Base-by-base conservation (phyloP, 2,113 vertebrate species). In the Rhombomys opimus region DNA sequence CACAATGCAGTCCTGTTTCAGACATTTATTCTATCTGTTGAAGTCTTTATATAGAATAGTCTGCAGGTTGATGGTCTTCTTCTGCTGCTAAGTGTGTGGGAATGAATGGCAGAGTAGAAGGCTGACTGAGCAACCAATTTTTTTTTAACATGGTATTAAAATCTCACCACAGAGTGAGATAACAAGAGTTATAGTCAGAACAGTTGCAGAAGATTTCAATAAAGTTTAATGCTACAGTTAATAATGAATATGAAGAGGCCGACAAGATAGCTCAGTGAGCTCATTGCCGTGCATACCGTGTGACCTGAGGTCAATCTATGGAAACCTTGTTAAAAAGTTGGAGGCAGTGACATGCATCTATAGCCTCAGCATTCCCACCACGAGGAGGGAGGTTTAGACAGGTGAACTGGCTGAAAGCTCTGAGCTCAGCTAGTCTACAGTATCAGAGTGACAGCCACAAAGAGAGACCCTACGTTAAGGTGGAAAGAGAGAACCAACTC, bases 171-270 rank as follows among this genome's bases (percentile, higher is more conserved):
- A 13, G 4, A 32, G 9, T 86, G 41, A 32, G 14, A 32, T 32
- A 89, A 23, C 1, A 78, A 89, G 57, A 61, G 50, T 82, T 0
- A 7, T 17, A 50, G 7, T 72, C 61, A 82, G 25, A 32, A 18
- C 41, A 32, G 87, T 73, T 67, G 38, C 14, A 38, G 57, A 80
- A 82, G 61, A 96, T 86, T 72, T 94, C 18, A 72, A 57, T 87
- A 50, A 75, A 22, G 2, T 54, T 78, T 46, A 78, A 11, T 11
- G 25, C 65, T 35, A 77, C 12, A 41, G 1, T 72, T 82, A 50
- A 91, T 57, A 84, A 41, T 23, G 22, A 41, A 61, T 38, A 38
- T 38, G 13, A 82, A 9, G n/a, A n/a, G 57, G 13, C n/a, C 14
- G 2, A 5, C 23, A 41, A 63, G 59, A 41, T 15, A 84, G 0